Evolutionary conservation across 1,140 invertebrate genomes (phyloP).

Genomic region (Palaemon carinicauda): DNA sequence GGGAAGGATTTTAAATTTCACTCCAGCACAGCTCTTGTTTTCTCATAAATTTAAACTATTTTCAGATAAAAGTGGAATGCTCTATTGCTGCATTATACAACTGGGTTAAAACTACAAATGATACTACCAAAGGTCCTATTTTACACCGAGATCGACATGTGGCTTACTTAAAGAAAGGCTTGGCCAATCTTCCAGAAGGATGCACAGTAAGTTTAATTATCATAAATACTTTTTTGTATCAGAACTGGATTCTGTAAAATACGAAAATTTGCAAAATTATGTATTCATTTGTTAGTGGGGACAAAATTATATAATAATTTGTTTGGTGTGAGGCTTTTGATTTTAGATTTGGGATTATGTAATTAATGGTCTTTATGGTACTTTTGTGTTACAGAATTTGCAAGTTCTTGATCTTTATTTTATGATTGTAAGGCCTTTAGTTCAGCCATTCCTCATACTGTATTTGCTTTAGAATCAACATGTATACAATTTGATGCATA

Average conservation of each 20-base stretch:
- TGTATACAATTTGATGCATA: neutral
- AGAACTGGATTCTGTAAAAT: neutral
- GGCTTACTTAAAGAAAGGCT: slow-evolving; percentile 75
- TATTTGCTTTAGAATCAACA: too few species aligned
- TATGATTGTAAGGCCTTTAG: too few species aligned
- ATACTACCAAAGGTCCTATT: slow-evolving; percentile 70
- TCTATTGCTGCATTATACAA: slow-evolving; percentile 73
- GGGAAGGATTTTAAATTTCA: neutral
- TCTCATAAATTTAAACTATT: slow-evolving; percentile 61
- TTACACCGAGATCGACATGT: slow-evolving; percentile 74
- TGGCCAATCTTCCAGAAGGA: slow-evolving; percentile 73
- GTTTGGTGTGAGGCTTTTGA: too few species aligned
- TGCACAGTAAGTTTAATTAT: slow-evolving; percentile 72
- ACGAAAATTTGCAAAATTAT: too few species aligned
- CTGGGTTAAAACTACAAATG: slow-evolving; percentile 69
- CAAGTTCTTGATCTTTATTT: too few species aligned
- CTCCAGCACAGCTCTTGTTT: neutral
- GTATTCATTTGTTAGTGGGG: too few species aligned
- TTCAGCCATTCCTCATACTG: too few species aligned
- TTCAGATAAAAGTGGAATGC: slow-evolving; percentile 74
- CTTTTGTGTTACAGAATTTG: too few species aligned
- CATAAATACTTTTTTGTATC: neutral
- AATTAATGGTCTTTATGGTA: too few species aligned
- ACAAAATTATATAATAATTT: too few species aligned
- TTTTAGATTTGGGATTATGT: too few species aligned